A percentile compares a stretch with the other conserved stretches of the same genome.
These are phyloP conservation scores for Aphelinus atriplicis DNA, from an alignment of 1,140 invertebrate genomes.

Conservation along the genomic window DNA sequence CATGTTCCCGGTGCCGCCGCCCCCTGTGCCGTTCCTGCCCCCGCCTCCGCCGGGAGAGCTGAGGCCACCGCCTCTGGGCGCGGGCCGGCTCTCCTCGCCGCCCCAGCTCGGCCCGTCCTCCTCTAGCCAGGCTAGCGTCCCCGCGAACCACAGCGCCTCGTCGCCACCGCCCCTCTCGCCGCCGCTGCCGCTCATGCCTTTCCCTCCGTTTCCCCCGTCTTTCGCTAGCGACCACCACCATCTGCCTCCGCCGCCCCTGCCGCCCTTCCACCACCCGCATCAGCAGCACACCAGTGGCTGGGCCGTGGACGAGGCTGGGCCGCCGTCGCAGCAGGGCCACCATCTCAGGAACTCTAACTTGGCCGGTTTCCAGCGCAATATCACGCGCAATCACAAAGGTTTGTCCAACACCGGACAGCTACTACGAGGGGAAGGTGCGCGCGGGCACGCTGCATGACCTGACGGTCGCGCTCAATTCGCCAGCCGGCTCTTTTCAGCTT, in stretches of 20 bases:
- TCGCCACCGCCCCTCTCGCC: constrained; percentile 55
- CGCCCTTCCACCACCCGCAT: constrained; percentile 26
- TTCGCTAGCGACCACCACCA: constrained; percentile 50
- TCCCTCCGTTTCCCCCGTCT: constrained; percentile 46
- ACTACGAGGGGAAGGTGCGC: no score
- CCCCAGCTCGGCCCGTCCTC: constrained; percentile 60
- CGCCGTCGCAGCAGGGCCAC: constrained; percentile 21
- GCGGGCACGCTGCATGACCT: no score
- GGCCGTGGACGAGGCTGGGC: constrained; percentile 53
- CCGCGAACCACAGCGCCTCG: constrained; percentile 48
- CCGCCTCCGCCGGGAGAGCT: constrained; percentile 45
- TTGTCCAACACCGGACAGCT: constrained; percentile 46
- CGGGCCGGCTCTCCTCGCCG: constrained; percentile 72
- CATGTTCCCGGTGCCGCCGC: constrained; percentile 59
- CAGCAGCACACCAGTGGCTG: constrained; percentile 40
- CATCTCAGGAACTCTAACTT: constrained; percentile 50
- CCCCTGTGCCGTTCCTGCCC: constrained; percentile 40
- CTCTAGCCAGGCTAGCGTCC: constrained; percentile 35
- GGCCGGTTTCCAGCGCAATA: constrained; percentile 45
- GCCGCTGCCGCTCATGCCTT: constrained; percentile 41
- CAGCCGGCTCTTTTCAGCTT: no score
- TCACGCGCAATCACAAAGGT: constrained; percentile 62
- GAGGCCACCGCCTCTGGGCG: constrained; percentile 72
- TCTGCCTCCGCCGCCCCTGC: constrained; percentile 48
- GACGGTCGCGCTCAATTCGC: no score